phyloP scores from a whole-genome alignment of 2,888 invertebrate genomes.

The Ophion obscuratus region DNA sequence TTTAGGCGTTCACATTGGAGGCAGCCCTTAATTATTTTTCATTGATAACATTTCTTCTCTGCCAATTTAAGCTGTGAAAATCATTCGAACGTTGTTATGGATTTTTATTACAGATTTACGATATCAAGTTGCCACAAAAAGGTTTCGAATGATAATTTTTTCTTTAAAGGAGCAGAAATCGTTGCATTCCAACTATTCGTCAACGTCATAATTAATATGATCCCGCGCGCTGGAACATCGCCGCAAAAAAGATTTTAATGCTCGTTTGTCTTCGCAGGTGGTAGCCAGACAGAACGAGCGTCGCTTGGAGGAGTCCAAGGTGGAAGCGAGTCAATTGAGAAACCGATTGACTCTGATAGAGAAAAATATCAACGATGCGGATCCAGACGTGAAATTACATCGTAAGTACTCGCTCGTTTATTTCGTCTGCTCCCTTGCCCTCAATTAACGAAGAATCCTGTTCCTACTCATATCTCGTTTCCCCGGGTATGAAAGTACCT shows the following conservation, averaged over 20 bases:
- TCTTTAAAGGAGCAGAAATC: too few relatives aligned
- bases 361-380: slow-evolving; percentile 84
- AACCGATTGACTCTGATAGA: slow-evolving; percentile 87
- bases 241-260: not conserved
- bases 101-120: too few relatives aligned
- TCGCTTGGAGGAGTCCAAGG: slow-evolving; percentile 92
- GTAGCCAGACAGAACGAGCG: slow-evolving; percentile 92
- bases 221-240: not conserved
- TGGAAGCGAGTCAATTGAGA: slow-evolving; percentile 89
- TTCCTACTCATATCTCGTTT: not conserved
- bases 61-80: too few relatives aligned
- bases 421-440: not conserved
- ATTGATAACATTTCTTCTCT: too few relatives aligned
- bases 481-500: not conserved
- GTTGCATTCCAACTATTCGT: too few relatives aligned
- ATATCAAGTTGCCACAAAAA: too few relatives aligned
- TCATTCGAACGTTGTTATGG: too few relatives aligned
- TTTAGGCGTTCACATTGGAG: too few relatives aligned
- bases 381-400: slow-evolving; percentile 85
- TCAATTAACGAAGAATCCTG: not conserved
- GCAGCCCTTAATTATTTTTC: too few relatives aligned
- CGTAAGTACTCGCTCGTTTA: slow-evolving; percentile 82
- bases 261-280: slow-evolving; percentile 83
- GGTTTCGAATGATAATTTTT: too few relatives aligned
- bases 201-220: not conserved